Conservation (phyloP, 2,888 invertebrate species). For the Brassicogethes aeneus region DNA sequence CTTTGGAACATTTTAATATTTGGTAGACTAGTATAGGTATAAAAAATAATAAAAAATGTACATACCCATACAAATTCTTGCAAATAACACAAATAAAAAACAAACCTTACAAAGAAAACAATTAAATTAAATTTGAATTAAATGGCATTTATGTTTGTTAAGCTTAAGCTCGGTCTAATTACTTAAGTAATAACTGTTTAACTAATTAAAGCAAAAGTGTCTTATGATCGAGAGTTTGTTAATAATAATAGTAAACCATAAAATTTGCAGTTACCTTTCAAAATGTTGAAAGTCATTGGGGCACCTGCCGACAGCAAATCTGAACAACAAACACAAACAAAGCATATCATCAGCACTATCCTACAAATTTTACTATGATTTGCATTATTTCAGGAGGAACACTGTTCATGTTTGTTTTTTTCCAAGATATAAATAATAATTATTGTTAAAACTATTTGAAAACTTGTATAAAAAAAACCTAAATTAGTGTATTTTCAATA, state of each 20-base stretch:
- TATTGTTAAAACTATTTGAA: conserved; percentile 13
- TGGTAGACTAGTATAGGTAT: too few relatives aligned
- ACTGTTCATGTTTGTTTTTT: conserved; percentile 7
- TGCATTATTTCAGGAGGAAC: conserved; percentile 6
- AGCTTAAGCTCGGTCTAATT: conserved; percentile 1
- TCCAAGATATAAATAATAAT: too few relatives aligned
- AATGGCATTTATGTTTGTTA: too few relatives aligned
- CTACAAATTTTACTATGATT: conserved; percentile 26
- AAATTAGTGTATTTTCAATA: too few relatives aligned
- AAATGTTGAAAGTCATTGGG: conserved; percentile 78
- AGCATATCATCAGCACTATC: conserved; percentile 42
- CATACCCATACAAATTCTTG: too few relatives aligned
- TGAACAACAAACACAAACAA: conserved; percentile 66
- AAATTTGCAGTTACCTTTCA: conserved; percentile 62
- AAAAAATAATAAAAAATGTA: too few relatives aligned
- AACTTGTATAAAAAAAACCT: conserved; percentile 18
- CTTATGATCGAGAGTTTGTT: neutral
- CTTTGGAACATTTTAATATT: too few relatives aligned
- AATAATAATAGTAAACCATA: conserved; percentile 1
- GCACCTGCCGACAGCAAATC: conserved; percentile 72
- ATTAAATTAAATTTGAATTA: too few relatives aligned
- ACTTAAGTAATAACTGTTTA: too few relatives aligned
- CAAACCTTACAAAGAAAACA: too few relatives aligned
- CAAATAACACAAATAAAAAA: too few relatives aligned
- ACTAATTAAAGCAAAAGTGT: neutral